These are phyloP conservation scores for Solea senegalensis DNA, from an alignment of 2,113 vertebrate genomes.

Conservation along the genomic window DNA sequence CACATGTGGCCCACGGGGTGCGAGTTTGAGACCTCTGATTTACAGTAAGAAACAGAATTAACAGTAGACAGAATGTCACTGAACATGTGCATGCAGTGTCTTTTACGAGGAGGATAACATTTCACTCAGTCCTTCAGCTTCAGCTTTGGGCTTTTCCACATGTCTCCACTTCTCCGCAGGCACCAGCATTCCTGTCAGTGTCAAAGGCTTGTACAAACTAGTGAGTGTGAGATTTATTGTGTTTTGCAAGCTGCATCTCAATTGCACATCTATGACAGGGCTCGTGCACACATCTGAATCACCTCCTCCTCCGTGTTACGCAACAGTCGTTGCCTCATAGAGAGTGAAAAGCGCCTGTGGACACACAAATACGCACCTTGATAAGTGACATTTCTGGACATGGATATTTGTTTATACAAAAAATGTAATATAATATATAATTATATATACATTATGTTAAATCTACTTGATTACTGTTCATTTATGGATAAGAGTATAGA, in stretches of 20 bases:
- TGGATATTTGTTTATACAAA: too few relatives aligned
- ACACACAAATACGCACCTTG: background rate
- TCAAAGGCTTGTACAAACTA: slow-evolving; percentile 33
- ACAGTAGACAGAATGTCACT: too few relatives aligned
- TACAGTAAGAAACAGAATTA: too few relatives aligned
- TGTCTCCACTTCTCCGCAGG: background rate
- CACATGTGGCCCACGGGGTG: too few relatives aligned
- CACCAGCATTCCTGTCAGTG: slow-evolving; percentile 30
- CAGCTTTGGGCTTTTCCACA: background rate
- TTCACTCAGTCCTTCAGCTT: background rate
- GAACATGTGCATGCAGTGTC: too few relatives aligned
- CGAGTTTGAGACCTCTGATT: too few relatives aligned
- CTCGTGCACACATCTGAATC: slow-evolving; percentile 44
- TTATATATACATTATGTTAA: too few relatives aligned
- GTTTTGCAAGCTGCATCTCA: slow-evolving; percentile 26
- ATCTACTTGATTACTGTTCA: too few relatives aligned
- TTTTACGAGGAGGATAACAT: background rate
- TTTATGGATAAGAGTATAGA: background rate
- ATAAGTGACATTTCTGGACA: accelerated
- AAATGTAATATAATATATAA: too few relatives aligned
- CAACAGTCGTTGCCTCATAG: background rate
- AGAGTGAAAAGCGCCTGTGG: background rate
- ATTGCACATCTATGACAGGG: background rate
- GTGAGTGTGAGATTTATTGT: slow-evolving; percentile 1
- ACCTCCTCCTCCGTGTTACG: background rate